These are phyloP conservation scores for Urechis unicinctus DNA, from an alignment of 2,888 invertebrate species.

Conservation along the genomic window DNA sequence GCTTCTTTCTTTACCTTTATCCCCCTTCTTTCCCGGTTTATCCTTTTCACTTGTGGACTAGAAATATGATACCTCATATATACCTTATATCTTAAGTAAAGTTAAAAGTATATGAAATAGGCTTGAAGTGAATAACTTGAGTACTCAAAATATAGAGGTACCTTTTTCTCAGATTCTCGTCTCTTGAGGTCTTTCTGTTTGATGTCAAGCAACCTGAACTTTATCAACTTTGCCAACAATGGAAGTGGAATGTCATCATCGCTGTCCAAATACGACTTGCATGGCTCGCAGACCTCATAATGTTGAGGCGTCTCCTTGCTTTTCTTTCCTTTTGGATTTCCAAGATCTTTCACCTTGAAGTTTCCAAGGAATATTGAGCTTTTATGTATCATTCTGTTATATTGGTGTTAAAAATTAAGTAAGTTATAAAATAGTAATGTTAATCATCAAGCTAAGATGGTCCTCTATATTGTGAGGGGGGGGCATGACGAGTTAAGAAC, in stretches of 20 bases:
- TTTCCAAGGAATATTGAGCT: background rate
- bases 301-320: constrained; percentile 40
- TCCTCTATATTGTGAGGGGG: background rate
- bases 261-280: constrained; percentile 40
- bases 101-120: too few species aligned
- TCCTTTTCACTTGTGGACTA: constrained; percentile 10
- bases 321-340: constrained; percentile 45
- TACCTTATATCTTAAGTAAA: background rate
- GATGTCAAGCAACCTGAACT: constrained; percentile 40
- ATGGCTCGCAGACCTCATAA: constrained; percentile 46
- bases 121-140: too few species aligned
- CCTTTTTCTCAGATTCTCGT: constrained; percentile 40
- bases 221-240: constrained; percentile 45
- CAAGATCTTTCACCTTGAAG: constrained; percentile 40
- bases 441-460: background rate
- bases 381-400: background rate
- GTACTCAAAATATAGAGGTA: constrained; percentile 14
- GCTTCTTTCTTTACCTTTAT: constrained; percentile 26
- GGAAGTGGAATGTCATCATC: constrained; percentile 43
- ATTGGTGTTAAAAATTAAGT: too few species aligned
- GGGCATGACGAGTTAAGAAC: too few species aligned
- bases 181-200: constrained; percentile 40
- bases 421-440: background rate
- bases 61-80: background rate
- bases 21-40: constrained; percentile 25